A percentile compares a stretch with the other conserved stretches of the same genome.
These are phyloP conservation scores for Cyanoramphus novaezelandiae DNA, from an alignment of 2,113 vertebrate species.

Conservation along the genomic window DNA sequence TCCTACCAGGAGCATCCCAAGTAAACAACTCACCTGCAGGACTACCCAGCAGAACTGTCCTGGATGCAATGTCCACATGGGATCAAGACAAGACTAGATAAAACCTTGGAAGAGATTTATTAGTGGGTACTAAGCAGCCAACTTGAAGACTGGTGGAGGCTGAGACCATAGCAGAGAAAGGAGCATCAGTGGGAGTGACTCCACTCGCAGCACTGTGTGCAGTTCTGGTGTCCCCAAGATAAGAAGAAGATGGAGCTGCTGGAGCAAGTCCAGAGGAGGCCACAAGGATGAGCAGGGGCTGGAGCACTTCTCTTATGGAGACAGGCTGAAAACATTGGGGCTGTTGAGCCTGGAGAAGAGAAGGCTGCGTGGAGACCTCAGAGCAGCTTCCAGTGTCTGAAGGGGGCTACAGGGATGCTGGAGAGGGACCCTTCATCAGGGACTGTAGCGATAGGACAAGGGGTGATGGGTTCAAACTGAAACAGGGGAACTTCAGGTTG, in stretches of 20 bases:
- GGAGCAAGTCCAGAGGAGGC: background rate
- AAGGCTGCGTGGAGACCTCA: too few species aligned
- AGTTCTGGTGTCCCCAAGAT: background rate
- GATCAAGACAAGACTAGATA: background rate
- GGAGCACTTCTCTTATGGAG: accelerated
- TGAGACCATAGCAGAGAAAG: background rate
- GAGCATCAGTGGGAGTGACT: background rate
- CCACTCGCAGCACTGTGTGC: background rate
- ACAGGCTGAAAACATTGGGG: background rate
- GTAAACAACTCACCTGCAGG: background rate
- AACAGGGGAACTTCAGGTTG: too few species aligned
- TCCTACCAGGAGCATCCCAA: background rate
- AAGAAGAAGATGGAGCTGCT: background rate
- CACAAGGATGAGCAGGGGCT: background rate
- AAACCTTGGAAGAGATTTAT: background rate
- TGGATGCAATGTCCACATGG: background rate
- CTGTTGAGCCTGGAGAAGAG: background rate
- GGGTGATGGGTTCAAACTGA: too few species aligned
- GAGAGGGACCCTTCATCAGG: too few species aligned
- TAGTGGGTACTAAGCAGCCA: background rate
- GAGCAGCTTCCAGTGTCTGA: too few species aligned
- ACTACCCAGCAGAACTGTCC: background rate
- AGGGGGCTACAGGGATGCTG: too few species aligned
- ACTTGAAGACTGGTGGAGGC: background rate
- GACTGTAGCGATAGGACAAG: too few species aligned